Evolutionary conservation across 2,888 invertebrate genomes (phyloP), one percentile per base, ranked within the genome.

Genomic region (Scotopteryx bipunctaria): DNA sequence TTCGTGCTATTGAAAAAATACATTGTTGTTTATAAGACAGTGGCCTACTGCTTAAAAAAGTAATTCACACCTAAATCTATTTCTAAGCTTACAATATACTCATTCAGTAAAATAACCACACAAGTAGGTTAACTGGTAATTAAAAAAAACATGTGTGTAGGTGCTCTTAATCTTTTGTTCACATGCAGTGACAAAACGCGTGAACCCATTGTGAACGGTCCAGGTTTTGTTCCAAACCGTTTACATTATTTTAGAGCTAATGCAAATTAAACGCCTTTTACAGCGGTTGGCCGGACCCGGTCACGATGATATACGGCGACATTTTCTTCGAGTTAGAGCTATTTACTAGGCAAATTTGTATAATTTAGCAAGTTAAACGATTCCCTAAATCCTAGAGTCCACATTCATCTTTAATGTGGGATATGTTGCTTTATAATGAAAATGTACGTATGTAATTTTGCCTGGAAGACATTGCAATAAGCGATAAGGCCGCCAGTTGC

Each of bases 241-340:
- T 67, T 59, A 64, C 63, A 68, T 63, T 49, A 59, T 61, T 61
- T 56, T 57, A 61, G 57, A 61, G 63, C 49, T 62, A 57, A 66
- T 59, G 61, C 61, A 59, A 61, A 59, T 61, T 59, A 42, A 61
- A 64, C 55, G 55, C 57, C 51, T 58, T 57, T 58, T 54, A 57
- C 59, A 50, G 55, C 55, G 64, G 65, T 67, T 67, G 66, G 66
- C 69, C 59, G 67, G 67, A 63, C 67, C 63, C 68, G 58, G 63
- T 57, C 66, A 66, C 71, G 73, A 78, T 81, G 77, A 81, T 71
- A 74, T 78, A 76, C 63, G 73, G 61, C 59, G 69, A 67, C 75
- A 73, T 71, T 78, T 71, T 69, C 64, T 69, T 65, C 51, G 64
- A 69, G 70, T 77, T 71, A 69, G 66, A 66, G 67, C 67, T 64